A percentile compares a stretch with the other conserved stretches of the same genome.
Conservation (phyloP, 2,888 invertebrate genomes). For the Notodonta ziczac region DNA sequence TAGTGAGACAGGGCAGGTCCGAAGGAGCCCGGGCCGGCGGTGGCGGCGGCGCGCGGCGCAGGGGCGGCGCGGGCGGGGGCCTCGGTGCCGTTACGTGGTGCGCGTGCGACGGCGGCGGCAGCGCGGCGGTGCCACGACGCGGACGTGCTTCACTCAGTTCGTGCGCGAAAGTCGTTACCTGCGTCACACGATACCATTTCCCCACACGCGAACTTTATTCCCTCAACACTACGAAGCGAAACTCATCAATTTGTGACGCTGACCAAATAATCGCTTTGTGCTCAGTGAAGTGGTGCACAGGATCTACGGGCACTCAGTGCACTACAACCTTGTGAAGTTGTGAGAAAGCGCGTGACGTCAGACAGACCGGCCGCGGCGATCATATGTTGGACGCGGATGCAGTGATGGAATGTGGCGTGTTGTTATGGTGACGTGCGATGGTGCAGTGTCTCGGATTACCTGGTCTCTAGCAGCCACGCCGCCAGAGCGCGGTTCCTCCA, state of each 20-base stretch:
- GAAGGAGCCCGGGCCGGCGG: conserved; percentile 41
- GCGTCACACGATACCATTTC: conserved; percentile 76
- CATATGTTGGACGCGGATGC: conserved; percentile 84
- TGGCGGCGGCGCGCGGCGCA: conserved; percentile 53
- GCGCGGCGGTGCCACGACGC: conserved; percentile 75
- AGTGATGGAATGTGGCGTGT: conserved; percentile 83
- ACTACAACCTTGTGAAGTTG: conserved; percentile 68
- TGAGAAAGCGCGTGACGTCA: conserved; percentile 83
- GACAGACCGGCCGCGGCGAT: conserved; percentile 75
- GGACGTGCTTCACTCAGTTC: conserved; percentile 84
- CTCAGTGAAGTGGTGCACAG: conserved; percentile 45
- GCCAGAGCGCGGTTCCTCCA: conserved; percentile 70
- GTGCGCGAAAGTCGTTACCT: conserved; percentile 83
- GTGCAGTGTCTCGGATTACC: conserved; percentile 70
- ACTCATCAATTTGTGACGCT: conserved; percentile 57
- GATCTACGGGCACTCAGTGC: conserved; percentile 42
- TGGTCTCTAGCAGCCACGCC: conserved; percentile 64
- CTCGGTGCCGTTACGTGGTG: conserved; percentile 73
- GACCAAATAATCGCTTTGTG: conserved; percentile 50
- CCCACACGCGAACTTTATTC: conserved; percentile 70
- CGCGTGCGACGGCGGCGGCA: conserved; percentile 63
- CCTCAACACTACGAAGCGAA: conserved; percentile 53
- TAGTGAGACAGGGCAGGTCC: conserved; percentile 51
- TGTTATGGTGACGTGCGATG: conserved; percentile 79
- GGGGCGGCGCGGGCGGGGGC: conserved; percentile 50